Base-by-base conservation (phyloP, 2,797 vertebrate species). In the Diplodus sargus region DNA sequence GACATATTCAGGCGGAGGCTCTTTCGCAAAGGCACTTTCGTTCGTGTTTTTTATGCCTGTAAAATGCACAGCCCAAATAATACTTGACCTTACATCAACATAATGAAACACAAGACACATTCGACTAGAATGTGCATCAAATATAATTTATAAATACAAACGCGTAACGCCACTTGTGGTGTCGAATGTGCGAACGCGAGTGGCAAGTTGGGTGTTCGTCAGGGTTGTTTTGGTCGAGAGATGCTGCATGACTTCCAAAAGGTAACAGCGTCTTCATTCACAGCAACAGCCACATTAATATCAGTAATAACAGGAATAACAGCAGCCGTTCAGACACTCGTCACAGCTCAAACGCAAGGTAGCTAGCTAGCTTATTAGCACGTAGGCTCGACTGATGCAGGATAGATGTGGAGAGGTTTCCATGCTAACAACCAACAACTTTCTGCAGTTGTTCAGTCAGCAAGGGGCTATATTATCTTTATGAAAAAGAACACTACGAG, bases 1-100 rank as follows among this genome's bases (percentile, higher is more conserved):
- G 86, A 93, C 92, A 92, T 95, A 92, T 94, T 90, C 87, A n/a
- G 64, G 20, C 82, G 79, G 68, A 70, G n/a, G 34, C 11, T 0
- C 25, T n/a, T 87, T 82, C 76, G 1, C 30, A 10, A 4, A 4
- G 0, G 77, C 89, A 92, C 85, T 93, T 95, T 95, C 93, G 88
- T 43, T 15, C 0, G 3, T 11, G 0, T 3, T 1, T 12, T 12
- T 54, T 23, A 0, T 0, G 0, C 23, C 0, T 14, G 1, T 25
- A n/a, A 64, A 53, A 47, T 17, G 10, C 4, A 10, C 0, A 18
- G 1, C 8, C 0, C 6, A 68, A 57, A 43, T 39, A 45, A 34
- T 0, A 22, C 0, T 6, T 5, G 0, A 39, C 2, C 47, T 0
- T 1, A n/a, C 2, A 7, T 0, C 3, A 1, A 20, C 9, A 16